Evolutionary conservation across 64 coral and sea anemone genomes (phyloP), one percentile per base, ranked within the genome.

Genomic region (Hydrozoanthus tunicans): DNA sequence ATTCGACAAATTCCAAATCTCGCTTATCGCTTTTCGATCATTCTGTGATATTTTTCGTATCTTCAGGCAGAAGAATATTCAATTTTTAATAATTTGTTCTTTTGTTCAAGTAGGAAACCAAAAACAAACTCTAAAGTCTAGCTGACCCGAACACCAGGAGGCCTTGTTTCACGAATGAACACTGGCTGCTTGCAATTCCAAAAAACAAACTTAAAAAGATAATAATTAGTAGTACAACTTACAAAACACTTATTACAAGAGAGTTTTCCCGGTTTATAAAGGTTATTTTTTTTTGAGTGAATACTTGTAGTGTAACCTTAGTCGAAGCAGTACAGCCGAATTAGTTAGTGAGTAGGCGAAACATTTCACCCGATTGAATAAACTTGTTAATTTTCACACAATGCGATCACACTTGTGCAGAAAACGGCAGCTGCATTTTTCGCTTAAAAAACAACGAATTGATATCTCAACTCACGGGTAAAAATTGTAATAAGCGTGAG

Each of bases 201-300:
- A 54, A 83, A 53, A 83, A 64, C 62, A 83, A 83, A 67, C 65
- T 88, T 58, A 25, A 73, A 32, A 52, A 12, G 13, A 76, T 12
- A 80, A 80, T 80, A 80, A 80, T 88, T 26, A 24, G 55, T 32
- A 88, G 58, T 58, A 74, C 51, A 4, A 73, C 60, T 23, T 25
- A 32, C 55, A 64, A 67, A 71, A 83, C 62, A 25, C 51, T 27
- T 56, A 12, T 58, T 70, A 57, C 10, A 73, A 24, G 15, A 58
- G 13, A 73, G 26, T 6, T 73, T 73, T 13, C 5, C 51, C 55
- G 10, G 68, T 86, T 43, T 60, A 73, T 9, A 10, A 58, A 11
- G 54, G 5, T 73, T 51, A 70, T 51, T 74, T 13, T 58, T 53
- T 7, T 23, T 53, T 52, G 14, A 53, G 13, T 52, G 8, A 52